Conservation (phyloP, 2,888 invertebrate species). For the Argyresthia albistria region DNA sequence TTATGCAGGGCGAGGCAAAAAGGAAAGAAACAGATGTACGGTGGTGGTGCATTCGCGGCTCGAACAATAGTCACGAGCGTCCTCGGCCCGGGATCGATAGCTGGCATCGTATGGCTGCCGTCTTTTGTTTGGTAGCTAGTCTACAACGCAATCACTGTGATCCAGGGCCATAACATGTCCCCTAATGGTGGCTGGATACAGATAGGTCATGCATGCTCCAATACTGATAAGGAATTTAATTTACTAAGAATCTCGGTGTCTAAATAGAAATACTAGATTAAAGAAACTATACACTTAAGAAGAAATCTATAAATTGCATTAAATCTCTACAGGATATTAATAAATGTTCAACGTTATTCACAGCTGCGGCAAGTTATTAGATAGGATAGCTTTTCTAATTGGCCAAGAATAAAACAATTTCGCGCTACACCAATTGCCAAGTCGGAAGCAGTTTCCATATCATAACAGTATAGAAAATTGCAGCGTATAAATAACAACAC, state of each 20-base stretch:
- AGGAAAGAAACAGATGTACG: conserved; percentile 68
- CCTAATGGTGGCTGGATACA: too few relatives aligned
- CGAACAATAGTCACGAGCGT: conserved; percentile 64
- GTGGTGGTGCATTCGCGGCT: conserved; percentile 48
- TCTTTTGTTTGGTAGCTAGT: conserved; percentile 41
- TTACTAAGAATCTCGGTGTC: too few relatives aligned
- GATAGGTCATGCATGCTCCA: too few relatives aligned
- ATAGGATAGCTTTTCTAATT: not conserved
- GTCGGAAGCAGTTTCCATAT: conserved; percentile 52
- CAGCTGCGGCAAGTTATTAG: too few relatives aligned
- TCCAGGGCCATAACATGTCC: too few relatives aligned
- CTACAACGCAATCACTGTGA: conserved; percentile 11
- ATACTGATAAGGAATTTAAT: too few relatives aligned
- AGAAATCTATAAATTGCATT: too few relatives aligned
- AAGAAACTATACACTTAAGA: too few relatives aligned
- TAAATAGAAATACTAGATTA: too few relatives aligned
- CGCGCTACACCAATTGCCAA: conserved; percentile 13
- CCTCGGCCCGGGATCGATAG: conserved; percentile 41
- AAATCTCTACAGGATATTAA: too few relatives aligned
- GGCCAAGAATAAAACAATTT: not conserved
- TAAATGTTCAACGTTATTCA: too few relatives aligned
- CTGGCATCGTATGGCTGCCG: conserved; percentile 22
- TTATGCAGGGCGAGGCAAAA: conserved; percentile 61
- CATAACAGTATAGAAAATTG: conserved; percentile 49
- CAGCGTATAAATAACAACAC: conserved; percentile 20